Evolutionary conservation across 2,113 vertebrate species (phyloP).

Genomic region (Lethenteron camtschaticum): DNA sequence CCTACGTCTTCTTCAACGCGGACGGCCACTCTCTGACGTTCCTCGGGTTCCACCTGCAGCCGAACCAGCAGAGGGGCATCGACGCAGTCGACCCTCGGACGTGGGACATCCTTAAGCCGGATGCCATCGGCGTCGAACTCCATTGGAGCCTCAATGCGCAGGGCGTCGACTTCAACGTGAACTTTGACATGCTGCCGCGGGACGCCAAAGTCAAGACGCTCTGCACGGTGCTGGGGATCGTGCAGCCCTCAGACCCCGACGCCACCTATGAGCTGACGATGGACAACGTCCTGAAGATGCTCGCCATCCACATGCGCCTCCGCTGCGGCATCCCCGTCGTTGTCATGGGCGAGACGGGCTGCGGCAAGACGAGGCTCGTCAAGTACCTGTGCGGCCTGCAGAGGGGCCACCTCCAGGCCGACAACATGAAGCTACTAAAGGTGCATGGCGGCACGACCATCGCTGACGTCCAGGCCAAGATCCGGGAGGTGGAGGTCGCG

Average conservation of each 20-base stretch:
- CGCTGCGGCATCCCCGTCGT: conserved; percentile 75
- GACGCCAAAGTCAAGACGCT: conserved; percentile 44
- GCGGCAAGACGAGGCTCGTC: conserved; percentile 74
- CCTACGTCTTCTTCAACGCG: conserved; percentile 74
- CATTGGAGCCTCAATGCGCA: conserved; percentile 36
- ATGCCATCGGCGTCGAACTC: conserved; percentile 35
- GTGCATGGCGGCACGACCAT: conserved; percentile 76
- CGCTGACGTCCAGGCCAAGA: conserved; percentile 36
- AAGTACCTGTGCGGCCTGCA: conserved; percentile 54
- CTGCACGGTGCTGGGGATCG: conserved; percentile 48
- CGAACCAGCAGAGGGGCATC: conserved; percentile 13
- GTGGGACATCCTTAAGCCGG: conserved; percentile 29
- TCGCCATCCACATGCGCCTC: conserved; percentile 85
- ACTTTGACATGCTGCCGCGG: conserved; percentile 49
- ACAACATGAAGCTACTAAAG: conserved; percentile 73
- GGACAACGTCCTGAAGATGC: conserved; percentile 71
- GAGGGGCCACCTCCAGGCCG: conserved; percentile 18
- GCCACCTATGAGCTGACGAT: conserved; percentile 71
- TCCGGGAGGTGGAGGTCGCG: conserved; percentile 37
- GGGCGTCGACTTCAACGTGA: conserved; percentile 50
- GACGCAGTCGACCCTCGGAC: conserved; percentile 41
- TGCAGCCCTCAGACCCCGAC: conserved; percentile 48
- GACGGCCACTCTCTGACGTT: conserved; percentile 73
- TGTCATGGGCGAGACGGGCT: conserved; percentile 91
- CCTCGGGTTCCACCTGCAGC: conserved; percentile 56